Conservation (phyloP, 2,113 vertebrate genomes). For the Coryphaenoides rupestris region DNA sequence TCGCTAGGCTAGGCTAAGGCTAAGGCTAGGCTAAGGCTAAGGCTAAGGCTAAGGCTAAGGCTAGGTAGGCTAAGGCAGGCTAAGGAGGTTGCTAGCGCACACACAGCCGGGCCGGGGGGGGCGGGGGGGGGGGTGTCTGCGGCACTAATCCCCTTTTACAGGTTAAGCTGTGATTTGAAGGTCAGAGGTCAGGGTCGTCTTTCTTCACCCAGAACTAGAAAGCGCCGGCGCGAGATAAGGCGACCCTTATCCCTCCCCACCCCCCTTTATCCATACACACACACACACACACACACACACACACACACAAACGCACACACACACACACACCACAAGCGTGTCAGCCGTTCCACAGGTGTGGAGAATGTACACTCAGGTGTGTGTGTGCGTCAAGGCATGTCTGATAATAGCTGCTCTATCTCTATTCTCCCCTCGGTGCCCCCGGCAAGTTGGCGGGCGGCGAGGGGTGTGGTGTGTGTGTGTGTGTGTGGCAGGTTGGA, state of each 20-base stretch:
- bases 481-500: too few species aligned
- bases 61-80: too few species aligned
- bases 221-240: constrained; percentile 17
- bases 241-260: background rate
- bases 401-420: background rate
- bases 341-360: background rate
- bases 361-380: background rate
- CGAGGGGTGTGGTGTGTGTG: too few species aligned
- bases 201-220: constrained; percentile 22
- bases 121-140: constrained; percentile 36
- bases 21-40: too few species aligned
- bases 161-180: constrained; percentile 66
- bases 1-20: too few species aligned
- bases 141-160: constrained; percentile 66
- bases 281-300: constrained; percentile 8
- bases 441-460: too few species aligned
- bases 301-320: too few species aligned
- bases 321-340: constrained; percentile 15
- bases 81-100: too few species aligned
- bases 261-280: background rate
- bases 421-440: background rate
- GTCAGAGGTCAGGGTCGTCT: constrained; percentile 46
- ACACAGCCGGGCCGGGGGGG: background rate
- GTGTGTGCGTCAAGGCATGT: constrained; percentile 12
- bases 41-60: too few species aligned